These are phyloP conservation scores for Camponotus floridanus DNA, from an alignment of 1,140 invertebrate species.

Conservation along the genomic window DNA sequence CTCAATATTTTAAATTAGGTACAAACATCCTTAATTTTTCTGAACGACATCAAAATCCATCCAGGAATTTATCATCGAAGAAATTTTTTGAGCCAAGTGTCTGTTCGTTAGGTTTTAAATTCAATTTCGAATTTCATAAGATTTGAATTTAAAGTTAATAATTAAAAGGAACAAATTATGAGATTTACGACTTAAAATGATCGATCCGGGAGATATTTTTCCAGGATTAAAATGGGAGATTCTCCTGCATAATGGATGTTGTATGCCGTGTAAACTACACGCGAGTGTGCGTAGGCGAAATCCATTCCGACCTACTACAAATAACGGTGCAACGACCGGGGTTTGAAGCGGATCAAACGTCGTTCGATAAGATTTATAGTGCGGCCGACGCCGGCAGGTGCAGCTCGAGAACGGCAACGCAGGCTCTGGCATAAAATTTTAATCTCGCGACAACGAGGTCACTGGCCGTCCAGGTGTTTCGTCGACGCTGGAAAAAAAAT, in stretches of 20 bases:
- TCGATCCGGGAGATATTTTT: not conserved
- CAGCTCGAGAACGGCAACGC: constrained; percentile 42
- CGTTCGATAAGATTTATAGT: constrained; percentile 65
- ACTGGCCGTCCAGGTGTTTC: constrained; percentile 67
- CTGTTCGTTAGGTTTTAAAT: not conserved
- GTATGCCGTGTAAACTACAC: not conserved
- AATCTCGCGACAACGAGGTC: constrained; percentile 65
- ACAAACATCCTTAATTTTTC: too few relatives aligned
- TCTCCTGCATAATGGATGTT: not conserved
- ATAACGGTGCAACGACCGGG: constrained; percentile 65
- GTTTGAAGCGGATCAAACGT: constrained; percentile 61
- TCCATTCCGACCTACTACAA: constrained; percentile 66
- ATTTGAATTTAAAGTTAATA: not conserved
- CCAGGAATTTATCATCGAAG: not conserved
- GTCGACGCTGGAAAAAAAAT: constrained; percentile 45
- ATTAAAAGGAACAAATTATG: not conserved
- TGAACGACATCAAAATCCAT: not conserved
- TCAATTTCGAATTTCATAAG: not conserved
- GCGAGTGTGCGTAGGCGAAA: constrained; percentile 1
- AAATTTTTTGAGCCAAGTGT: not conserved
- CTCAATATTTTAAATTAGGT: too few relatives aligned
- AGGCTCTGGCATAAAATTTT: constrained; percentile 56
- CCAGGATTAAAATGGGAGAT: not conserved
- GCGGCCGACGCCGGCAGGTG: constrained; percentile 53
- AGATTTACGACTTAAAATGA: too few relatives aligned